A percentile compares a stretch with the other conserved stretches of the same genome.
Conservation (phyloP, 2,888 invertebrate species). For the Aporophyla lueneburgensis region DNA sequence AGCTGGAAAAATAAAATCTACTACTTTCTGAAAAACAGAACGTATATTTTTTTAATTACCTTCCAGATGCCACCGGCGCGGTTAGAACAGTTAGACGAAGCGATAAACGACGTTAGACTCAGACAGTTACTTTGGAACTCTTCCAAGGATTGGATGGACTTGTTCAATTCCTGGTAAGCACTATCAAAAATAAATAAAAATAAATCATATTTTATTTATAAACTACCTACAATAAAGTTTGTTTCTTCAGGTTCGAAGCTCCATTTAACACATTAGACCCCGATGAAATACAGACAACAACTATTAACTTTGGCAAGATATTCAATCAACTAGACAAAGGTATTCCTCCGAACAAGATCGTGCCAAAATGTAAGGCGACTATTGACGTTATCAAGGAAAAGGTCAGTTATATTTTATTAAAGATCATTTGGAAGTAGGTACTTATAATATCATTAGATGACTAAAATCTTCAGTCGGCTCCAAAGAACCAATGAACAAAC, state of each 20-base stretch:
- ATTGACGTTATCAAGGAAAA: conserved; percentile 95
- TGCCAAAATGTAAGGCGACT: conserved; percentile 94
- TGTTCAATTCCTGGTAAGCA: conserved; percentile 92
- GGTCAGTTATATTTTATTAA: conserved; percentile 78
- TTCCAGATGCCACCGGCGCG: conserved; percentile 95
- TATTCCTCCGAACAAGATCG: conserved; percentile 94
- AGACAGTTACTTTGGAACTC: conserved; percentile 95
- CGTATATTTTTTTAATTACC: background rate
- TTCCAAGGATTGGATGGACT: conserved; percentile 93
- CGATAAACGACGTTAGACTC: conserved; percentile 94
- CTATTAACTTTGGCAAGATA: conserved; percentile 93
- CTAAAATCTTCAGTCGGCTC: background rate
- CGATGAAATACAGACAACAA: conserved; percentile 93
- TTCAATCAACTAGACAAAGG: conserved; percentile 95
- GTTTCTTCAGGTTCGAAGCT: conserved; percentile 80
- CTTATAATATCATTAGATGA: background rate
- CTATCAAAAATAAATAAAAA: background rate
- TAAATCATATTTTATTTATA: background rate
- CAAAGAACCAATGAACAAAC: too few relatives aligned
- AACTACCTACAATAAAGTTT: background rate
- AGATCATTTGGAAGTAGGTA: background rate
- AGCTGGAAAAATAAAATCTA: background rate
- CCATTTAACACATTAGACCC: conserved; percentile 93
- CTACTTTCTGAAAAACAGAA: background rate
- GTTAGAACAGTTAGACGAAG: conserved; percentile 95